Evolutionary conservation across 64 coral and sea anemone species (phyloP).

Genomic region (Orbicella faveolata): DNA sequence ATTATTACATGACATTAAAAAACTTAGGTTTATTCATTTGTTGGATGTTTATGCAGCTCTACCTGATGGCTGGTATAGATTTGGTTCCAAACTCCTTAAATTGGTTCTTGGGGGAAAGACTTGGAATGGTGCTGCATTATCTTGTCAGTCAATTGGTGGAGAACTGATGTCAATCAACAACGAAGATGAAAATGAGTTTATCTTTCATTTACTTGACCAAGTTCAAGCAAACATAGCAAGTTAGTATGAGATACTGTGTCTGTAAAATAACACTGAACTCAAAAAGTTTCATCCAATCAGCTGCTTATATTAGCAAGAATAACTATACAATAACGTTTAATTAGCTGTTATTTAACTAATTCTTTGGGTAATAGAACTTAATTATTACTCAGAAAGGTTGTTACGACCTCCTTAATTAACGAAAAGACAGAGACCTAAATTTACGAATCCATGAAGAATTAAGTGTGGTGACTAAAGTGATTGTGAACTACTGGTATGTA

Average conservation of each 20-base stretch:
- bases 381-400: too few species aligned
- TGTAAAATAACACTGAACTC: background rate
- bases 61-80: conserved; percentile 50
- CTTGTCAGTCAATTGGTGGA: conserved; percentile 64
- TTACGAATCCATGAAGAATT: too few species aligned
- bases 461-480: too few species aligned
- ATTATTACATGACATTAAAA: too few species aligned
- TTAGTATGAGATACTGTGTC: background rate
- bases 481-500: too few species aligned
- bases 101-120: conserved; percentile 40
- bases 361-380: too few species aligned
- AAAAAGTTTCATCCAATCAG: background rate
- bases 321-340: too few species aligned
- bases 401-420: too few species aligned
- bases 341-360: too few species aligned
- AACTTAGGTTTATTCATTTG: too few species aligned
- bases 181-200: conserved; percentile 40
- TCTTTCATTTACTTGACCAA: conserved; percentile 5
- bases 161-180: conserved; percentile 40
- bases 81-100: conserved; percentile 48
- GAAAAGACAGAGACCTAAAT: too few species aligned
- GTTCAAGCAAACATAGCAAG: background rate
- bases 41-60: conserved; percentile 9
- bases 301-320: background rate
- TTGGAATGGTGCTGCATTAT: conserved; percentile 44